Base-by-base conservation (phyloP, 53 echinoderm and acorn worm species). In the Echinarachnius parma region DNA sequence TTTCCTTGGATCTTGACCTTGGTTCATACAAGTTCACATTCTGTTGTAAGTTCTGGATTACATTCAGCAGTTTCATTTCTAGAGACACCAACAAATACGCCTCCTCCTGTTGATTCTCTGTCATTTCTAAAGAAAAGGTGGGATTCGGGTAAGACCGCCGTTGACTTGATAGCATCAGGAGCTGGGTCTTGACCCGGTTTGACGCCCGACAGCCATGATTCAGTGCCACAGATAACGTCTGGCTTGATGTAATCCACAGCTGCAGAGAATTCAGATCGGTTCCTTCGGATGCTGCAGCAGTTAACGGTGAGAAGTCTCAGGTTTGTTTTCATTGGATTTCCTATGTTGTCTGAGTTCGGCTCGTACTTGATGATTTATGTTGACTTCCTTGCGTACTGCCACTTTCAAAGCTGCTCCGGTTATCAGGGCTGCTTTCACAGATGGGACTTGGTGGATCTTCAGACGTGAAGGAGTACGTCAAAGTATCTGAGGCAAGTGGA, bases 201-300 rank as follows among this genome's bases (percentile, higher is more conserved):
- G 5, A 46, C 5, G 4, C 65, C 46, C 10, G 8, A 25, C n/a
- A 64, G 36, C 59, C 75, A 75, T 24, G 59, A 75, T 58, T 75
- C 75, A 58, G 35, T 56, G 3, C 59, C 75, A 75, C 45, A 56
- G 42, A 58, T 75, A 44, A 75, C 18, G 25, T 58, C 75, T 42
- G 75, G 58, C 44, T 39, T 58, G 59, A 58, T 75, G 59, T 75
- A 75, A 37, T 36, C 26, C 3, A 75, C 58, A 4, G 45, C 58
- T 3, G 55, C 75, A 23, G 36, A 21, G 5, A 75, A 75, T 54
- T 54, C 59, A 34, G 59, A 35, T 16, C 24, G 13, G 31, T 75
- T 75, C 28, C 39, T 39, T 29, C 28, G 59, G 25, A 75, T 75
- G 49, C 76, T 59, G 28, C 59, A 46, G 14, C 76, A 75, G 59